phyloP scores from a whole-genome alignment of 30 jellyfish, hydroid and myxozoan species.

The Catostylus mosaicus region DNA sequence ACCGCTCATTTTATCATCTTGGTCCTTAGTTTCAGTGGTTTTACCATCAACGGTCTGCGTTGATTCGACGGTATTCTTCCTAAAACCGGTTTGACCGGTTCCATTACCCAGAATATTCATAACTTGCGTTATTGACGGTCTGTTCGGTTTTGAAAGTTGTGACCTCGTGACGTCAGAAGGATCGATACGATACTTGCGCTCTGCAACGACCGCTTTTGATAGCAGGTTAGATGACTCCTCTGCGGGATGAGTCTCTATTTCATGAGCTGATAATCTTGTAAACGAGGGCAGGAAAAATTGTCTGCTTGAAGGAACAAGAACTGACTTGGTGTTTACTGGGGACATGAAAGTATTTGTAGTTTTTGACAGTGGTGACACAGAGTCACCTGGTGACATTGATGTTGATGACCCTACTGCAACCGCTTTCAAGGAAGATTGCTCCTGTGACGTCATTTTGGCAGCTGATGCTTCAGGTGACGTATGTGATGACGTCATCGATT shows the following conservation, averaged over 20 bases:
- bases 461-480: neutral
- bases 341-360: neutral
- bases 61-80: slow-evolving; percentile 6
- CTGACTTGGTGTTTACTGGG: slow-evolving; percentile 19
- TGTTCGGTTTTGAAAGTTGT: slow-evolving; percentile 59
- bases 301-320: slow-evolving; percentile 48
- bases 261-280: slow-evolving; percentile 9
- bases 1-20: neutral
- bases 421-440: neutral
- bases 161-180: slow-evolving; percentile 85
- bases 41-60: neutral
- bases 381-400: neutral
- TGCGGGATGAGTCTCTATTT: slow-evolving; percentile 37
- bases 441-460: neutral
- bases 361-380: neutral
- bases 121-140: slow-evolving; percentile 64
- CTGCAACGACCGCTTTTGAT: slow-evolving; percentile 34
- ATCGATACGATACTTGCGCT: slow-evolving; percentile 39
- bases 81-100: slow-evolving; percentile 15
- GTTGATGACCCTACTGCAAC: neutral
- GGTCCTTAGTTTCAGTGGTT: neutral
- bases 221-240: slow-evolving; percentile 36
- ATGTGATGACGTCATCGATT: slow-evolving; percentile 20
- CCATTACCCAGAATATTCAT: slow-evolving; percentile 43
- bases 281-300: neutral